A percentile compares a stretch with the other conserved stretches of the same genome.
Conservation (phyloP, 2,888 invertebrate genomes). For the Drosophila bunnanda region DNA sequence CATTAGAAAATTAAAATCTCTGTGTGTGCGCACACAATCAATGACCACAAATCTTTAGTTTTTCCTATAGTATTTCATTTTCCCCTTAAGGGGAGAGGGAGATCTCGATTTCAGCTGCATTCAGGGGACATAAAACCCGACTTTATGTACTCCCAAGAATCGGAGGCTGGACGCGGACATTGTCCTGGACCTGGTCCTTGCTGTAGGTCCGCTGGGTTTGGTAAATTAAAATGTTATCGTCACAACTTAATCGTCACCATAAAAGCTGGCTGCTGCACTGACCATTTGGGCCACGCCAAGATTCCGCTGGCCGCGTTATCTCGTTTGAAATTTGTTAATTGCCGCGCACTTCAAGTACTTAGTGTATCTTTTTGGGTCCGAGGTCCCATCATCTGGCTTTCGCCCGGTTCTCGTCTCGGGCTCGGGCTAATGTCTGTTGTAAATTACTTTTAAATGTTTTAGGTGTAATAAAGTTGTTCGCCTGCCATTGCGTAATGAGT, state of each 20-base stretch:
- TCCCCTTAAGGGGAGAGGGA: not conserved
- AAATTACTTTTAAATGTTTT: constrained; percentile 77
- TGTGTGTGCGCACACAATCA: constrained; percentile 73
- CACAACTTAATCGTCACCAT: constrained; percentile 74
- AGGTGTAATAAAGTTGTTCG: constrained; percentile 75
- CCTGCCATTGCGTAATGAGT: constrained; percentile 69
- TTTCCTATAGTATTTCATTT: constrained; percentile 11
- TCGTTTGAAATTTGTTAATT: constrained; percentile 75
- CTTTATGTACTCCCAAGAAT: constrained; percentile 68
- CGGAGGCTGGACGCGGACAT: constrained; percentile 41
- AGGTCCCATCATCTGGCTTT: constrained; percentile 47
- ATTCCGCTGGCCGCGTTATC: constrained; percentile 63
- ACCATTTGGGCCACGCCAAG: constrained; percentile 49
- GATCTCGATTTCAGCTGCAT: constrained; percentile 33
- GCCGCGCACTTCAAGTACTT: constrained; percentile 77
- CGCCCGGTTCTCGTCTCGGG: constrained; percentile 23
- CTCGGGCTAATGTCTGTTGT: constrained; percentile 64
- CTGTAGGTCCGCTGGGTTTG: constrained; percentile 64
- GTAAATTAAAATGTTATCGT: constrained; percentile 79
- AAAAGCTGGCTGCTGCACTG: constrained; percentile 50
- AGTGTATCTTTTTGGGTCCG: constrained; percentile 66
- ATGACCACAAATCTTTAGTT: constrained; percentile 78
- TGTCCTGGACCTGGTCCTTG: constrained; percentile 46
- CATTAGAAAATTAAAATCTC: constrained; percentile 77
- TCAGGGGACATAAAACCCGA: constrained; percentile 55